These are phyloP conservation scores for Metopolophium dirhodum DNA, from an alignment of 1,140 invertebrate genomes.

Conservation along the genomic window DNA sequence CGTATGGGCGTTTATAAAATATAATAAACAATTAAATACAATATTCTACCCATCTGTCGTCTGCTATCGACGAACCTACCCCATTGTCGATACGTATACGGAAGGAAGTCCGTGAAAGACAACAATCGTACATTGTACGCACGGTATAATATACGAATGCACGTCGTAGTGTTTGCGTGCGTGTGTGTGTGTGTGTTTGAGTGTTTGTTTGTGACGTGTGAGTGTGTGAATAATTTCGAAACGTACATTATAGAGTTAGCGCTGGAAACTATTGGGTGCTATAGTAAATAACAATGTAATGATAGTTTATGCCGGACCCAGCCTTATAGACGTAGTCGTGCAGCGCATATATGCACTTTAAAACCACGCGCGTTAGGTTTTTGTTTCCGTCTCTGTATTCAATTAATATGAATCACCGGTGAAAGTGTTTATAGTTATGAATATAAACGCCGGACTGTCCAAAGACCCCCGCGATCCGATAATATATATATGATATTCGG, in stretches of 20 bases:
- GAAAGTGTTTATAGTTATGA: conserved; percentile 41
- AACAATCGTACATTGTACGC: not conserved
- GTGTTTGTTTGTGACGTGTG: not conserved
- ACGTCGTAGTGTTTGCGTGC: not conserved
- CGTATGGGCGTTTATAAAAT: not conserved
- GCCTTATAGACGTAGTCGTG: not conserved
- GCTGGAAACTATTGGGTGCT: not conserved
- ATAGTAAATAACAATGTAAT: not conserved
- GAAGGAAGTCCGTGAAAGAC: not conserved
- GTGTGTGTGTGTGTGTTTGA: not conserved
- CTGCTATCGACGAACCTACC: not conserved
- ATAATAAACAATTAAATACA: not conserved
- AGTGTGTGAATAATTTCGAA: conserved; percentile 16
- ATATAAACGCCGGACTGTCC: not conserved
- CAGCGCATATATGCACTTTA: too few relatives aligned
- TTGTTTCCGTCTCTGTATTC: conserved; percentile 35
- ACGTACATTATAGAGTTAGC: not conserved
- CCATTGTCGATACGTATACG: not conserved
- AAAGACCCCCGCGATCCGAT: not conserved
- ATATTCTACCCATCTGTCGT: not conserved
- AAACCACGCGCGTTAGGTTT: not conserved
- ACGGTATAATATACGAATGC: not conserved
- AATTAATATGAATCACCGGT: conserved; percentile 42
- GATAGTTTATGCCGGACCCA: not conserved
- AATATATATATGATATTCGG: not conserved